Conservation (phyloP, 2,888 invertebrate genomes). For the Ectemnius continuus region DNA sequence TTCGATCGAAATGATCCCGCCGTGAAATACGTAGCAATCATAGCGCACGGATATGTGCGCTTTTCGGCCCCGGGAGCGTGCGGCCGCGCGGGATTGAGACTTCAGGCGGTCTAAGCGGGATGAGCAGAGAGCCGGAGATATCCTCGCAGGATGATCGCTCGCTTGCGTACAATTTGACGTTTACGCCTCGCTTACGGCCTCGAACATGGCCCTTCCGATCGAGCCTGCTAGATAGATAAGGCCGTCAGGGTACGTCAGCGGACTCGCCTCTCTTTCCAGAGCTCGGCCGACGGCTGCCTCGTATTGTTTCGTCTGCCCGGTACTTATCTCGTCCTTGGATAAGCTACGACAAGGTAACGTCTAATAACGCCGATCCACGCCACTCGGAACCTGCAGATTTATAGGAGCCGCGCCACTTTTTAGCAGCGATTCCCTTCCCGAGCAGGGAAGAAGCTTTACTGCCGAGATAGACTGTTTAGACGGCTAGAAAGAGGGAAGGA, state of each 20-base stretch:
- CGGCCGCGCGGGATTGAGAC: conserved; percentile 51
- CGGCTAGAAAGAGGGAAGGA: too few species aligned
- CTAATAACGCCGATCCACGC: conserved; percentile 27
- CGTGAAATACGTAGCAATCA: conserved; percentile 68
- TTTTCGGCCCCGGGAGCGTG: conserved; percentile 19
- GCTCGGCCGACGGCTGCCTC: neutral
- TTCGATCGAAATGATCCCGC: conserved; percentile 67
- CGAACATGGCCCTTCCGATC: conserved; percentile 38
- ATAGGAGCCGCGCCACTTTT: neutral
- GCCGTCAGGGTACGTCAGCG: neutral
- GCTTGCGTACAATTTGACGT: conserved; percentile 49
- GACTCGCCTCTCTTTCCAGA: neutral
- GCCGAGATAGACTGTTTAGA: too few species aligned
- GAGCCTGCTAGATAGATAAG: conserved; percentile 38
- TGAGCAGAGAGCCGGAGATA: conserved; percentile 25
- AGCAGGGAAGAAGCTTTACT: too few species aligned
- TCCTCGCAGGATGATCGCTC: conserved; percentile 36
- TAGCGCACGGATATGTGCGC: conserved; percentile 32
- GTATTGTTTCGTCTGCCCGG: conserved; percentile 11
- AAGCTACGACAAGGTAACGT: conserved; percentile 29
- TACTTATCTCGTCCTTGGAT: conserved; percentile 27
- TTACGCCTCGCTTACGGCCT: conserved; percentile 43
- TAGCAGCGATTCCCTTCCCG: too few species aligned
- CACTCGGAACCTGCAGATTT: conserved; percentile 12
- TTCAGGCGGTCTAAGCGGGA: conserved; percentile 45